Conservation (phyloP, 2,888 invertebrate species). For the Phorcus lineatus region DNA sequence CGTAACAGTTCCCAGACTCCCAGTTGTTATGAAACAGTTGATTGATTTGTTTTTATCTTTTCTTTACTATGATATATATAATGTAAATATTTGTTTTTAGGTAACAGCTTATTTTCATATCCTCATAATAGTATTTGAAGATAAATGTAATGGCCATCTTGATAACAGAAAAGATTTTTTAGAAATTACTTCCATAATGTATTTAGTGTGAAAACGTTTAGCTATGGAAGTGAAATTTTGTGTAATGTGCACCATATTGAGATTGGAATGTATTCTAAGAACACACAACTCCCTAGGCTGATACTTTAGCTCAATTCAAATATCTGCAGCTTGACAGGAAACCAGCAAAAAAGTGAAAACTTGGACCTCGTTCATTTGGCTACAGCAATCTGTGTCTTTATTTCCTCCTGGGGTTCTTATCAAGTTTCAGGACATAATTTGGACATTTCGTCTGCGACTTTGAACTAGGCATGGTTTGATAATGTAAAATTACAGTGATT, state of each 20-base stretch:
- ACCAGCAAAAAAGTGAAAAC: neutral
- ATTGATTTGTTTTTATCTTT: too few relatives aligned
- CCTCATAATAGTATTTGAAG: too few relatives aligned
- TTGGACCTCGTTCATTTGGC: neutral
- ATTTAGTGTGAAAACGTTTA: too few relatives aligned
- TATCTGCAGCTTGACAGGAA: neutral
- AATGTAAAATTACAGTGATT: neutral
- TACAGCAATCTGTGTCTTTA: neutral
- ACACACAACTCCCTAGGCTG: neutral
- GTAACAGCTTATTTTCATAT: too few relatives aligned
- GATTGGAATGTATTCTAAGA: neutral
- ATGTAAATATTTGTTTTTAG: too few relatives aligned
- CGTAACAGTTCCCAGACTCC: too few relatives aligned
- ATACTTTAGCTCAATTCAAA: conserved; percentile 8
- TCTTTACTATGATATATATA: too few relatives aligned
- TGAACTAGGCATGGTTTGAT: neutral
- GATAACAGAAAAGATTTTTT: too few relatives aligned
- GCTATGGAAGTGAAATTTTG: neutral
- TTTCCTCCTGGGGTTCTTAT: neutral
- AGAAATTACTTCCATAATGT: too few relatives aligned
- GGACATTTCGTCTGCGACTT: neutral
- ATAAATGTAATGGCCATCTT: too few relatives aligned
- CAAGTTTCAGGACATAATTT: neutral
- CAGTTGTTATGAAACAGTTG: too few relatives aligned
- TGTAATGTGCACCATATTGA: neutral